Conservation (phyloP, 2,113 vertebrate species). For the Tiliqua scincoides region DNA sequence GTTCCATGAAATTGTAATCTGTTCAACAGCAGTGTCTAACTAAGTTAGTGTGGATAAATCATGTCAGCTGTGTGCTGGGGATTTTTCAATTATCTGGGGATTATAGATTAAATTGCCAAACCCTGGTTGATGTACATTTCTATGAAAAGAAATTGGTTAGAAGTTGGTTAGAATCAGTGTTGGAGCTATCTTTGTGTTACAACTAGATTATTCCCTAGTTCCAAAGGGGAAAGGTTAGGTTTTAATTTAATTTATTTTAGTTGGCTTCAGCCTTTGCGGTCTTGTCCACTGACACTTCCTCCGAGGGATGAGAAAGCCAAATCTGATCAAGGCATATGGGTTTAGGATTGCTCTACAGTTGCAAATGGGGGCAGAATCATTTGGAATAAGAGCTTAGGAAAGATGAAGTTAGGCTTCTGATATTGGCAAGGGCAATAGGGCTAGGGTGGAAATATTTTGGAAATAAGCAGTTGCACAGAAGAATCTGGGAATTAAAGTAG, state of each 20-base stretch:
- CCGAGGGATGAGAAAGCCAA: neutral
- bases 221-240: constrained; percentile 35
- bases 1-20: neutral
- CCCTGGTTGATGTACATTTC: constrained; percentile 48
- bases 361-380: neutral
- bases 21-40: neutral
- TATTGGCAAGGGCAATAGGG: neutral
- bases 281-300: constrained; percentile 39
- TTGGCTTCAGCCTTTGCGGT: constrained; percentile 47
- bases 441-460: neutral
- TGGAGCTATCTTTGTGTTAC: constrained; percentile 48
- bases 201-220: constrained; percentile 38
- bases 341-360: neutral
- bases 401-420: neutral
- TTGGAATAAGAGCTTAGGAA: neutral
- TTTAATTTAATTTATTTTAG: constrained; percentile 68
- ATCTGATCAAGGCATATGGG: neutral
- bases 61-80: neutral
- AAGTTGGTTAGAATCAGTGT: too few species aligned
- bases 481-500: neutral
- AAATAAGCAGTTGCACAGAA: neutral
- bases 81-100: constrained; percentile 10
- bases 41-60: neutral
- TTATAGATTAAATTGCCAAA: neutral
- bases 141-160: constrained; percentile 55